Conservation (phyloP, 2,888 invertebrate genomes). For the Bellardia bayeri region DNA sequence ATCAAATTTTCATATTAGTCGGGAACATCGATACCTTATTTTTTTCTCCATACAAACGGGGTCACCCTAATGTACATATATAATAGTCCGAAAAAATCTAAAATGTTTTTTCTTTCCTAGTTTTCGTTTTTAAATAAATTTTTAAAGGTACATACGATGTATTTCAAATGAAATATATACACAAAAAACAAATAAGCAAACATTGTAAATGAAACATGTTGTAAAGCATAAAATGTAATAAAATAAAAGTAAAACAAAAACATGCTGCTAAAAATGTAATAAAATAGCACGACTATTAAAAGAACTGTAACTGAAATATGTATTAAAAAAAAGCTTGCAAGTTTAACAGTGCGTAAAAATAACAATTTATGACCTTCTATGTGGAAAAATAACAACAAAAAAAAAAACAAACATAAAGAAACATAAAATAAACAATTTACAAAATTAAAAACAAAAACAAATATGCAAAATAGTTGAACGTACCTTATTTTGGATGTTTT, state of each 20-base stretch:
- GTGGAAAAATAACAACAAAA: constrained; percentile 36
- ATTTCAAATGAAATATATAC: constrained; percentile 17
- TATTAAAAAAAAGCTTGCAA: constrained; percentile 35
- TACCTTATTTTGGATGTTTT: constrained; percentile 47
- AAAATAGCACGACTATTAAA: constrained; percentile 44
- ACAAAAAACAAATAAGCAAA: constrained; percentile 28
- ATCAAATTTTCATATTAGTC: no score
- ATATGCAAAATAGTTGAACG: constrained; percentile 62
- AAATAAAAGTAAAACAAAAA: constrained; percentile 24
- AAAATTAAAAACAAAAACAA: neutral
- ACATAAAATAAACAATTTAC: constrained; percentile 41
- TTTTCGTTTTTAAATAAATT: neutral
- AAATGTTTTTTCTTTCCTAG: neutral
- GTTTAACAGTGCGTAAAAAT: constrained; percentile 63
- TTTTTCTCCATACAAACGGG: no score
- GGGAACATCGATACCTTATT: no score
- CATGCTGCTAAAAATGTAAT: constrained; percentile 43
- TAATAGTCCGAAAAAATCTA: neutral
- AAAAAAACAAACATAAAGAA: constrained; percentile 11
- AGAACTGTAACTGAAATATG: constrained; percentile 25
- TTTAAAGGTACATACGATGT: neutral
- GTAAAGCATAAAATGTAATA: constrained; percentile 24
- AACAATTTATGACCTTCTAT: constrained; percentile 61
- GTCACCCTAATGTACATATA: no score
- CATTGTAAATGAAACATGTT: neutral